Evolutionary conservation across 2,113 vertebrate genomes (phyloP).

Genomic region (Calyptommatus sinebrachiatus): DNA sequence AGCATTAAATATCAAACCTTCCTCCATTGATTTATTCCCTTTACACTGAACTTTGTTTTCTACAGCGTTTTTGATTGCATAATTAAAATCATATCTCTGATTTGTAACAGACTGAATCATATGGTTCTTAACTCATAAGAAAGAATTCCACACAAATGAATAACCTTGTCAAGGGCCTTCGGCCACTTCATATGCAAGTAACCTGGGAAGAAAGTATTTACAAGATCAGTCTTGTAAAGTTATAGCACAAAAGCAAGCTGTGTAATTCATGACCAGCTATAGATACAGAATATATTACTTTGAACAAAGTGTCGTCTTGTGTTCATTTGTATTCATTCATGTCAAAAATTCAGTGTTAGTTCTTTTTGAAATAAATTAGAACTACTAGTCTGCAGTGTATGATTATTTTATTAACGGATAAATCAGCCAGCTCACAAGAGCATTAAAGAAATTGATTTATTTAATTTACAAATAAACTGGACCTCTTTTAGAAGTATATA

Average conservation of each 20-base stretch:
- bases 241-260: conserved; percentile 39
- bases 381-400: conserved; percentile 58
- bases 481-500: conserved; percentile 49
- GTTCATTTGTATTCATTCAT: conserved; percentile 63
- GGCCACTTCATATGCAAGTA: conserved; percentile 14
- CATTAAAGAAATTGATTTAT: conserved; percentile 51
- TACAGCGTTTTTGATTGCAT: background rate
- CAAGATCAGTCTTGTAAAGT: conserved; percentile 43
- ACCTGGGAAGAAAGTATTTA: conserved; percentile 53
- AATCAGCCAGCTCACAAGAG: conserved; percentile 58
- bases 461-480: conserved; percentile 62
- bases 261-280: conserved; percentile 35
- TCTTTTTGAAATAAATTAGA: conserved; percentile 67
- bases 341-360: conserved; percentile 63
- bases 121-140: background rate
- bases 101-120: conserved; percentile 21
- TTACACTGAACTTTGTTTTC: conserved; percentile 1
- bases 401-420: conserved; percentile 69
- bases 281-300: conserved; percentile 42
- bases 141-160: conserved; percentile 6
- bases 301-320: conserved; percentile 58
- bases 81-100: conserved; percentile 38
- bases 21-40: background rate
- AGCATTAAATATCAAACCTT: conserved; percentile 9
- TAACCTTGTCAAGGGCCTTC: conserved; percentile 20